These are phyloP conservation scores for Gobionotothen gibberifrons DNA, from an alignment of 2,797 vertebrate genomes.

Conservation along the genomic window DNA sequence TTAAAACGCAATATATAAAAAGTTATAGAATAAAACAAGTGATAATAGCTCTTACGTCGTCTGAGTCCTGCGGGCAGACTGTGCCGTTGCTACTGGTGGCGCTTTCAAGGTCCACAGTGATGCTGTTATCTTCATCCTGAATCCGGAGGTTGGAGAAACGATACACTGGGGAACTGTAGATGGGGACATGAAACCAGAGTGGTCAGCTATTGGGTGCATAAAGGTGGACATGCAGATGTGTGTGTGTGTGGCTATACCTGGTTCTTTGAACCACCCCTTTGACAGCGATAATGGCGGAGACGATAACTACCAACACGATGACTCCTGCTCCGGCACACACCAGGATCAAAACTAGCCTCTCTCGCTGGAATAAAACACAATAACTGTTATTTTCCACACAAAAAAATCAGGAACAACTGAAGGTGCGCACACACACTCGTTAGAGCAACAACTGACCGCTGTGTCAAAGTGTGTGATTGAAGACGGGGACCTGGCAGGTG, in stretches of 20 bases:
- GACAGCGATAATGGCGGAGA: slow-evolving; percentile 67
- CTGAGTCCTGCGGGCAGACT: slow-evolving; percentile 77
- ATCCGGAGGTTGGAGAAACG: slow-evolving; percentile 83
- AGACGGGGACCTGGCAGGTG: slow-evolving; percentile 36
- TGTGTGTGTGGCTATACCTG: slow-evolving; percentile 71
- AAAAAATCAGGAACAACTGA: not conserved
- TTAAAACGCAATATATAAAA: not conserved
- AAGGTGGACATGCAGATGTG: not conserved
- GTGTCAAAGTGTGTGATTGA: slow-evolving; percentile 66
- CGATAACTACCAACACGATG: slow-evolving; percentile 65
- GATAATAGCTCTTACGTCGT: slow-evolving; percentile 71
- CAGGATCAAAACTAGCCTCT: slow-evolving; percentile 79
- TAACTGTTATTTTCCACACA: not conserved
- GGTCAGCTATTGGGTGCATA: not conserved
- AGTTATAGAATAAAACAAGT: not conserved
- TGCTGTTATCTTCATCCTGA: slow-evolving; percentile 71
- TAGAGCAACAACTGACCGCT: slow-evolving; percentile 64
- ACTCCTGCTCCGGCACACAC: slow-evolving; percentile 73
- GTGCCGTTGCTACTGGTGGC: slow-evolving; percentile 70
- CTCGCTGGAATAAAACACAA: slow-evolving; percentile 66
- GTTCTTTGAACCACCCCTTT: slow-evolving; percentile 70
- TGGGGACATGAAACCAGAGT: slow-evolving; percentile 5
- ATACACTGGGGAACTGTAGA: slow-evolving; percentile 76
- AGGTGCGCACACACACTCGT: not conserved
- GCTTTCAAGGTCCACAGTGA: slow-evolving; percentile 60